phyloP scores from a whole-genome alignment of 2,113 vertebrate genomes.

The Cochlearius cochlearius region DNA sequence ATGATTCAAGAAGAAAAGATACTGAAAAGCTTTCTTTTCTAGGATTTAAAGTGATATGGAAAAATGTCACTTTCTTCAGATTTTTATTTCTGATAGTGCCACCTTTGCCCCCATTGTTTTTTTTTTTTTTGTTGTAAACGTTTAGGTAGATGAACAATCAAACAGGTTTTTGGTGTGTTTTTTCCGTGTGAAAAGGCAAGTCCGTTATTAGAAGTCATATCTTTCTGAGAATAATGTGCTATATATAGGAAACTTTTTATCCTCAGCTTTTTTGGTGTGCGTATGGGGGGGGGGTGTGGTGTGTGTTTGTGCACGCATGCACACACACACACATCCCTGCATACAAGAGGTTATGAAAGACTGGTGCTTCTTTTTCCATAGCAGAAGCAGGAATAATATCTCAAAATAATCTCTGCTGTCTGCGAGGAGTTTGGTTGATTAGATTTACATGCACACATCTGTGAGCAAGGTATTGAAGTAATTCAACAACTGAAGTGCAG shows the following conservation, averaged over 20 bases:
- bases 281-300: background rate
- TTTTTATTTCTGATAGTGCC: background rate
- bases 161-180: background rate
- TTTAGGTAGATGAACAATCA: background rate
- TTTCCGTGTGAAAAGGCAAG: background rate
- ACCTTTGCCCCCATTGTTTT: background rate
- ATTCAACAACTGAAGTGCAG: constrained; percentile 38
- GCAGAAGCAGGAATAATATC: background rate
- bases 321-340: background rate
- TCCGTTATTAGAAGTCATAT: background rate
- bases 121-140: background rate
- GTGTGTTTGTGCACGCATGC: background rate
- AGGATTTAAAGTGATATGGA: background rate
- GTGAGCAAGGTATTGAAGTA: constrained; percentile 55
- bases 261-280: background rate
- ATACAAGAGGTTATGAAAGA: background rate
- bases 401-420: constrained; percentile 24
- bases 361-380: background rate
- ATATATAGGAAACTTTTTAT: background rate
- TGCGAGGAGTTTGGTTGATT: constrained; percentile 9
- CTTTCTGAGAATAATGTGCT: background rate
- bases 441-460: constrained; percentile 25
- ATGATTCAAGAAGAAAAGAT: background rate
- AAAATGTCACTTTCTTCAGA: background rate
- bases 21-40: background rate